Evolutionary conservation across 2,113 vertebrate genomes (phyloP).

Genomic region (Recurvirostra avosetta): DNA sequence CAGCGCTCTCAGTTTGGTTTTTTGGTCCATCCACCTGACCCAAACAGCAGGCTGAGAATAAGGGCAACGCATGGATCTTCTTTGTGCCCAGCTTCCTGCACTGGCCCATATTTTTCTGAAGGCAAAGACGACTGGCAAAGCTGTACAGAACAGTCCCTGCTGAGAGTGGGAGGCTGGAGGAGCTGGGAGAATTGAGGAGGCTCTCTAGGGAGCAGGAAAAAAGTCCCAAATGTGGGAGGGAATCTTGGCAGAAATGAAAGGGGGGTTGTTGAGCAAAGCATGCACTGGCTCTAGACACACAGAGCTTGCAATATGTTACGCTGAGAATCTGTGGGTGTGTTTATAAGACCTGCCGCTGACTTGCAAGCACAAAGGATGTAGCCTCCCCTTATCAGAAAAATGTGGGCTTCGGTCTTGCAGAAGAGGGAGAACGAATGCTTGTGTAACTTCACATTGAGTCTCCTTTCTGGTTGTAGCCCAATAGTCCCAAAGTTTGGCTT

Average conservation of each 20-base stretch:
- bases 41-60: not conserved
- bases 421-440: not conserved
- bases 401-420: not conserved
- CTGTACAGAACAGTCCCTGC: not conserved
- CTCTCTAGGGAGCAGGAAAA: conserved; percentile 15
- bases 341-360: conserved; percentile 48
- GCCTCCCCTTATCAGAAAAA: conserved; percentile 39
- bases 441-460: not conserved
- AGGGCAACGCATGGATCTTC: not conserved
- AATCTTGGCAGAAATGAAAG: conserved; percentile 57
- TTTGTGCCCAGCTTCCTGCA: not conserved
- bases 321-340: conserved; percentile 50
- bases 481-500: not conserved
- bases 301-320: conserved; percentile 21
- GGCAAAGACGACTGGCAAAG: not conserved
- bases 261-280: conserved; percentile 44
- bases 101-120: not conserved
- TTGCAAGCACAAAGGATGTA: conserved; percentile 35
- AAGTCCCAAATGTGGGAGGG: conserved; percentile 48
- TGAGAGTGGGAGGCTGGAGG: not conserved
- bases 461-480: not conserved
- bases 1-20: not conserved
- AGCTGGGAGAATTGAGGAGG: conserved; percentile 6
- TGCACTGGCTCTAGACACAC: not conserved
- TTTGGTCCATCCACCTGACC: not conserved